Conservation (phyloP, 2,113 vertebrate species). For the Serilophus lunatus region DNA sequence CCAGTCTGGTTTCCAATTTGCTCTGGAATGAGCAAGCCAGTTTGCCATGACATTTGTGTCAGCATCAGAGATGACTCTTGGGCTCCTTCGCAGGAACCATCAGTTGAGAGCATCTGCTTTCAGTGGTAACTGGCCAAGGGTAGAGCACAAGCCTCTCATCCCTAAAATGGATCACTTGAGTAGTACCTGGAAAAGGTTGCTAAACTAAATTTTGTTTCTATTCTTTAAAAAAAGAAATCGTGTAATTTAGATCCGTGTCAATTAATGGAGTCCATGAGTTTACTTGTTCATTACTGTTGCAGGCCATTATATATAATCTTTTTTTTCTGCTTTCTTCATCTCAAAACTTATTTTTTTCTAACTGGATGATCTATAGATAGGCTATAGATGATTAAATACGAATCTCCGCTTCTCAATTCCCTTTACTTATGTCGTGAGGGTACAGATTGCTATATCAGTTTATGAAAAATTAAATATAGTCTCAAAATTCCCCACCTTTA, state of each 20-base stretch:
- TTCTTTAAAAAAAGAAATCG: neutral
- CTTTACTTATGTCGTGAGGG: neutral
- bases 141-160: neutral
- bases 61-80: neutral
- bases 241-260: neutral
- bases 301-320: rapidly evolving
- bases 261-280: neutral
- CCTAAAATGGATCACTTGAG: neutral
- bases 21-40: neutral
- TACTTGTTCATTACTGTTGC: neutral
- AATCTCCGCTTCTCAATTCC: neutral
- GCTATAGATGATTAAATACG: neutral
- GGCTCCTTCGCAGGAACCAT: neutral
- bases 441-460: neutral
- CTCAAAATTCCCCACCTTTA: neutral
- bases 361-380: neutral
- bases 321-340: neutral
- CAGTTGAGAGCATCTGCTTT: neutral
- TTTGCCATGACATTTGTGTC: neutral
- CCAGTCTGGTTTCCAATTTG: rapidly evolving
- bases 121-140: neutral
- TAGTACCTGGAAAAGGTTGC: neutral
- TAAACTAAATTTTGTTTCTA: neutral
- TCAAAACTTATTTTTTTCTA: neutral
- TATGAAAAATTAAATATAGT: neutral